A percentile compares a stretch with the other conserved stretches of the same genome.
Conservation (phyloP, 2,113 vertebrate genomes). For the Myiozetetes cayanensis region DNA sequence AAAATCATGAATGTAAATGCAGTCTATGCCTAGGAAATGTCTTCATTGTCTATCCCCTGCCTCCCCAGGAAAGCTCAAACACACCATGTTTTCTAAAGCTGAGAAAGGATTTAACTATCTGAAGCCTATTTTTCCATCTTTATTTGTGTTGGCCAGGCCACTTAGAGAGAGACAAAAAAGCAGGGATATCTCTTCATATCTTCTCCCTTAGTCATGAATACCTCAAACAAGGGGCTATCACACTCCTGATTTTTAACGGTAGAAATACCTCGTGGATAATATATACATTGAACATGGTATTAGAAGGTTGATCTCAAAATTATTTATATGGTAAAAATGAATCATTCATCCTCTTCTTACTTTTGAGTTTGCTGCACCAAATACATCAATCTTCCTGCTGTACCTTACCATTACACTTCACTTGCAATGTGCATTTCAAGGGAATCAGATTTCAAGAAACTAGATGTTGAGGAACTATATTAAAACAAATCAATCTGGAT, state of each 20-base stretch:
- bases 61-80: background rate
- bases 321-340: background rate
- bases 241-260: background rate
- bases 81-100: background rate
- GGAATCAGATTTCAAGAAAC: background rate
- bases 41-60: background rate
- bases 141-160: background rate
- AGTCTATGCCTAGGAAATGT: background rate
- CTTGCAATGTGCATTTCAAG: background rate
- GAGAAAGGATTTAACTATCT: background rate
- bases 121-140: background rate
- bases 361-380: background rate
- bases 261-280: background rate
- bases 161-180: background rate
- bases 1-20: background rate
- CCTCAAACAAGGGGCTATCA: background rate
- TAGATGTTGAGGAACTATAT: background rate
- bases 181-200: background rate
- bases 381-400: background rate
- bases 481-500: background rate
- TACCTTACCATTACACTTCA: background rate
- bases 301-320: background rate
- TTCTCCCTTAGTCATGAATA: background rate
- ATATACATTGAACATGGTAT: background rate
- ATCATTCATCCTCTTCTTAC: background rate